These are phyloP conservation scores for Cathartes aura DNA, from an alignment of 2,113 vertebrate species.

Conservation along the genomic window DNA sequence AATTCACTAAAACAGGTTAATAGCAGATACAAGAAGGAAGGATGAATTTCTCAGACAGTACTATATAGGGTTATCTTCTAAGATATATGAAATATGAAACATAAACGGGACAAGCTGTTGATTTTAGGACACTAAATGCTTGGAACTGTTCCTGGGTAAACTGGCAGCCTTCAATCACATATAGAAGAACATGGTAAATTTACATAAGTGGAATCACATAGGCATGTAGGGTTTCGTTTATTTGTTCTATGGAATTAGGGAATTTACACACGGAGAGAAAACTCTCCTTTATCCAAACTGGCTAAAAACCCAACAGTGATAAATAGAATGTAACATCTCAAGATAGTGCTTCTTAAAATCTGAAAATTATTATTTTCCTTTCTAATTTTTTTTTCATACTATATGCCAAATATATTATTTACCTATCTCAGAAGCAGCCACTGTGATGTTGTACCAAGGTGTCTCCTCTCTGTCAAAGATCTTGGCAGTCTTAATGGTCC, in stretches of 20 bases:
- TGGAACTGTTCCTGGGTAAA: neutral
- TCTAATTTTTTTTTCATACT: neutral
- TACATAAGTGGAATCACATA: neutral
- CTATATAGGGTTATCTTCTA: neutral
- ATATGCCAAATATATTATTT: conserved; percentile 50
- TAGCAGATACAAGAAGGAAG: neutral
- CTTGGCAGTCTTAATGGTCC: conserved; percentile 87
- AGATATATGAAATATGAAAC: neutral
- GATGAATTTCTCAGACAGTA: neutral
- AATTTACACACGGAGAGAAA: neutral
- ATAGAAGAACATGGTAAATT: neutral
- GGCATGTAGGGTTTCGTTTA: neutral
- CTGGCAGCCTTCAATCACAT: neutral
- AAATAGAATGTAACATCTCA: neutral
- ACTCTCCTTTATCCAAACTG: neutral
- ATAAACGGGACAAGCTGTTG: neutral
- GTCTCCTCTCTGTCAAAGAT: conserved; percentile 90
- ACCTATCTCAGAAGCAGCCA: conserved; percentile 93
- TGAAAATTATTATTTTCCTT: neutral
- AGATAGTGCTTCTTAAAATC: neutral
- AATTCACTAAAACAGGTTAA: accelerated
- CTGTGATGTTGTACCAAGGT: conserved; percentile 94
- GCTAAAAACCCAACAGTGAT: neutral
- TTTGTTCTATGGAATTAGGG: neutral
- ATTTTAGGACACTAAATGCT: neutral